These are phyloP conservation scores for Neodiprion fabricii DNA, from an alignment of 1,140 invertebrate genomes.

Conservation along the genomic window DNA sequence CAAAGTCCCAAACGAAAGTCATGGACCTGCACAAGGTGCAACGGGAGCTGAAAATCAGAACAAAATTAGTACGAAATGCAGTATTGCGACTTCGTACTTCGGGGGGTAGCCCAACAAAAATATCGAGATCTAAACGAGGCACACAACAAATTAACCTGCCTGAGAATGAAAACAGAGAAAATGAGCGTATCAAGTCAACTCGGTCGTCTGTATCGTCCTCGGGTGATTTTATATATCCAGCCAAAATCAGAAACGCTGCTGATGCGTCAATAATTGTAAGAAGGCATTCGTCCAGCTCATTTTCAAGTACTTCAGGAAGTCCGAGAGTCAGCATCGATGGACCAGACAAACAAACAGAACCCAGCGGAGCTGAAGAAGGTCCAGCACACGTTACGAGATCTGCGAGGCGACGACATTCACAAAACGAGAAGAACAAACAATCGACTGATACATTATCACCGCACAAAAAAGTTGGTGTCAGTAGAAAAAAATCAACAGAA, in stretches of 20 bases:
- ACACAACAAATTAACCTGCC: conserved; percentile 48
- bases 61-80: conserved; percentile 65
- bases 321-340: conserved; percentile 54
- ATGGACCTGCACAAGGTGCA: conserved; percentile 63
- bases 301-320: conserved; percentile 73
- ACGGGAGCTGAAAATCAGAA: conserved; percentile 52
- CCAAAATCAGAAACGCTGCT: conserved; percentile 64
- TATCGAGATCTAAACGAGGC: conserved; percentile 60
- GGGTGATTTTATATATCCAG: conserved; percentile 66
- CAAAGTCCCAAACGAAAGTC: conserved; percentile 61
- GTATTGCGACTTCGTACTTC: conserved; percentile 59
- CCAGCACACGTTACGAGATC: conserved; percentile 32
- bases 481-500: conserved; percentile 34
- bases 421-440: conserved; percentile 33
- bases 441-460: conserved; percentile 12
- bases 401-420: conserved; percentile 36
- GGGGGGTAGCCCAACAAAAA: conserved; percentile 30
- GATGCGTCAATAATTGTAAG: conserved; percentile 82
- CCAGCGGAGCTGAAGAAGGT: conserved; percentile 28
- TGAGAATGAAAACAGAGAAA: conserved; percentile 52
- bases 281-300: conserved; percentile 81
- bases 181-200: conserved; percentile 52
- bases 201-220: conserved; percentile 57
- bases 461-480: conserved; percentile 34
- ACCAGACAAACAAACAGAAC: conserved; percentile 29